Percentiles rank a stretch among this genome's conserved stretches.
These are phyloP conservation scores for Mustelus asterias DNA, from an alignment of 2,113 vertebrate genomes.

Conservation along the genomic window DNA sequence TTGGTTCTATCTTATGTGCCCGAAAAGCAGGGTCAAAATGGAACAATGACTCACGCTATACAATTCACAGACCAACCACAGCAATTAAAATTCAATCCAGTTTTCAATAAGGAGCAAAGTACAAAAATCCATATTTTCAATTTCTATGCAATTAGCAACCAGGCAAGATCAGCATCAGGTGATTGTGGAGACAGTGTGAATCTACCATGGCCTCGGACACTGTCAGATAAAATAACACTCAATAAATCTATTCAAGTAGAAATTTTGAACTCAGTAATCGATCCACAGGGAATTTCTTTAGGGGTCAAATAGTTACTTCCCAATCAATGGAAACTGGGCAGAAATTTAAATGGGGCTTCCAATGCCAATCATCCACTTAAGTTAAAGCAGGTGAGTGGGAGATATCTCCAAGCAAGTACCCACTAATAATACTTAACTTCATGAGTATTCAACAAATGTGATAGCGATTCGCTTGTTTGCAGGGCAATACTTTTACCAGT, in stretches of 20 bases:
- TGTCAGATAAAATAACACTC: neutral
- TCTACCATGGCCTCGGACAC: neutral
- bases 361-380: neutral
- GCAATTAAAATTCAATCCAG: constrained; percentile 24
- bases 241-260: neutral
- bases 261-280: neutral
- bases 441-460: neutral
- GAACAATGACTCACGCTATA: neutral
- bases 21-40: neutral
- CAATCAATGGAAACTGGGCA: no score
- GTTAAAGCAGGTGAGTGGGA: neutral
- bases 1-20: neutral
- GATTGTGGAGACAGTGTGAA: neutral
- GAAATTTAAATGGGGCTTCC: neutral
- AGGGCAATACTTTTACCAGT: neutral
- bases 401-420: neutral
- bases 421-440: neutral
- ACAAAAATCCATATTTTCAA: constrained; percentile 31
- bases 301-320: neutral
- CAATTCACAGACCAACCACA: neutral
- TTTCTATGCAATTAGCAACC: constrained; percentile 18
- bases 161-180: neutral
- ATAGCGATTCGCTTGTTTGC: no score
- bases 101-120: neutral
- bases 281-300: neutral